Evolutionary conservation across 2,113 vertebrate species (phyloP).

Genomic region (Psettodes erumei): DNA sequence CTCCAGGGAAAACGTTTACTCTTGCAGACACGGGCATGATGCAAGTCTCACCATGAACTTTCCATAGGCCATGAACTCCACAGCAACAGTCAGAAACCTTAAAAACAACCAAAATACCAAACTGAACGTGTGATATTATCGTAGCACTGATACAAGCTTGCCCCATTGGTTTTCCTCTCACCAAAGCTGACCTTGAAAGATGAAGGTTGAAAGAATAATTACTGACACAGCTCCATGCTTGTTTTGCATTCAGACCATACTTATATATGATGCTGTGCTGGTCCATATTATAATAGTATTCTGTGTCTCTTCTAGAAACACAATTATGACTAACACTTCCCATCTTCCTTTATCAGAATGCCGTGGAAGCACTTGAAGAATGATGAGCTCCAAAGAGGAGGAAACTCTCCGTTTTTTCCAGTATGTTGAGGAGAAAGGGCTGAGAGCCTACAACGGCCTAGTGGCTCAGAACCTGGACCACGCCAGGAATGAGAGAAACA

Average conservation of each 20-base stretch:
- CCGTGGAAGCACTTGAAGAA: conserved; percentile 88
- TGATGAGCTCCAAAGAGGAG: conserved; percentile 93
- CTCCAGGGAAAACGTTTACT: conserved; percentile 51
- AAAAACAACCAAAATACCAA: conserved; percentile 22
- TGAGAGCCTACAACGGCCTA: conserved; percentile 93
- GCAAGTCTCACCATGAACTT: conserved; percentile 54
- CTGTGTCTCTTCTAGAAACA: neutral
- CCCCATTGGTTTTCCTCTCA: conserved; percentile 17
- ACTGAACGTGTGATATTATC: neutral
- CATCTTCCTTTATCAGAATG: conserved; percentile 82
- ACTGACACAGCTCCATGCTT: conserved; percentile 7
- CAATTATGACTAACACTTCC: conserved; percentile 17
- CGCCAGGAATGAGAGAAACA: conserved; percentile 95
- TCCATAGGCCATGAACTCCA: conserved; percentile 26
- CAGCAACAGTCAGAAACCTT: conserved; percentile 18
- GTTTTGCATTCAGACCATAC: neutral
- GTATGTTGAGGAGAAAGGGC: conserved; percentile 96
- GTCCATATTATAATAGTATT: neutral
- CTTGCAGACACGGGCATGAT: conserved; percentile 56
- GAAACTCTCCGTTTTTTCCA: conserved; percentile 95
- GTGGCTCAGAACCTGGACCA: conserved; percentile 94
- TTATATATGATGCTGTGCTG: neutral
- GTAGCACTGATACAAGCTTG: conserved; percentile 42
- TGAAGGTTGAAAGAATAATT: conserved; percentile 19
- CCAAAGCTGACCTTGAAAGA: conserved; percentile 44